Evolutionary conservation across 2,797 vertebrate genomes (phyloP).

Genomic region (Chiloscyllium punctatum): DNA sequence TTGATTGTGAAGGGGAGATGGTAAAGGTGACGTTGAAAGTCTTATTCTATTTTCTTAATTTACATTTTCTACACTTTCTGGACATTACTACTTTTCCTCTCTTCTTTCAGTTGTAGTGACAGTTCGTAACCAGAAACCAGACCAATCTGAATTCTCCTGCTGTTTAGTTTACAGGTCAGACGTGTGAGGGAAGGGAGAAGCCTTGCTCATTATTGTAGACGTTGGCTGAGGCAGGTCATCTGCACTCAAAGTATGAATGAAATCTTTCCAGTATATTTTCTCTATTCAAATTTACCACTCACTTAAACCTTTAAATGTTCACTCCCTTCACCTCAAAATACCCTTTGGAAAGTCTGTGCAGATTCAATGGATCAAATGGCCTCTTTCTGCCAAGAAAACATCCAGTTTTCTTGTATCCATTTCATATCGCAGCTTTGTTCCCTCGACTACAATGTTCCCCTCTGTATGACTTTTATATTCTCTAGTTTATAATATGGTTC

Average conservation of each 20-base stretch:
- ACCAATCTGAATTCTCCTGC: neutral
- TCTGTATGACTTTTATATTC: neutral
- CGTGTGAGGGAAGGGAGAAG: neutral
- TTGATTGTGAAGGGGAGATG: slow-evolving; percentile 19
- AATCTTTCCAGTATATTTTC: neutral
- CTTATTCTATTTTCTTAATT: slow-evolving; percentile 17
- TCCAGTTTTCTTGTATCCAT: neutral
- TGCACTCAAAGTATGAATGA: neutral
- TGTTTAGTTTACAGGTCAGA: neutral
- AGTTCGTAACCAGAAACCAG: neutral
- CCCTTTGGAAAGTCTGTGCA: neutral
- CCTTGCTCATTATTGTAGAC: neutral
- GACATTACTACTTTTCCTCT: neutral
- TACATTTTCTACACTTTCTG: neutral
- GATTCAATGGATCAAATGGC: too few species aligned
- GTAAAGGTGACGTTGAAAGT: neutral
- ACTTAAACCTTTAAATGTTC: neutral
- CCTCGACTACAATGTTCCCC: neutral
- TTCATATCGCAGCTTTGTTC: neutral
- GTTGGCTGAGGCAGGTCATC: neutral
- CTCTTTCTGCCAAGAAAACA: too few species aligned
- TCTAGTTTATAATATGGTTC: neutral
- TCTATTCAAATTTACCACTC: neutral
- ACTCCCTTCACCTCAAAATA: neutral
- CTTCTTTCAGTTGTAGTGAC: neutral